Evolutionary conservation across 2,797 vertebrate species (phyloP), one percentile per base, ranked within the genome.

Genomic region (Melanotaenia trifasciata): DNA sequence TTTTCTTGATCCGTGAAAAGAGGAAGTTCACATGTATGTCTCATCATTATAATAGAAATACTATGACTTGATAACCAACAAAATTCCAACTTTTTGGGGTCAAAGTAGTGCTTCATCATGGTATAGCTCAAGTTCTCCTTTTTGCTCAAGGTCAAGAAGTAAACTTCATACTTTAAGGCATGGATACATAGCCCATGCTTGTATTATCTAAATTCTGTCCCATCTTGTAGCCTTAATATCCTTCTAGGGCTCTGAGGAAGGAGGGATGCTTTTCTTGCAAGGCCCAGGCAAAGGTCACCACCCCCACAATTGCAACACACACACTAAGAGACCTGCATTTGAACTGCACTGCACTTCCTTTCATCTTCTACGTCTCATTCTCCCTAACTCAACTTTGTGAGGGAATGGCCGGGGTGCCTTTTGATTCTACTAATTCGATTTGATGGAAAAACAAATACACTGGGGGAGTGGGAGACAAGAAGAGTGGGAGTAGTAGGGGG

Each of bases 391-490:
- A 86, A 88, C 90, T 94, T 91, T 93, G 94, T 60, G 86, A 91
- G 92, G 92, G 89, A 89, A 92, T 85, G 84, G 88, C 87, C 79
- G 80, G 86, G 78, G 91, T 93, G 94, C 93, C 94, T 95, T 95
- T 95, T 95, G 94, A 95, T 95, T 94, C 88, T 32, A 63, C 94
- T 95, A 95, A 95, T 94, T 95, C 93, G 94, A 95, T 95, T 95
- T 95, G 88, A 94, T 94, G 90, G 88, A 92, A 94, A 95, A 95
- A 95, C 94, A 95, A 95, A 95, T 94, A 94, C 81, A 84, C 85
- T 75, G 83, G 87, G 84, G 89, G 89, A 92, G 87, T 77, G 70
- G 79, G 87, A 90, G 90, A 88, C 83, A 76, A 89, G 90, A 68
- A 71, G 87, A 89, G 89, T 89, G 87, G 91, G 91, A 93, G 90